A percentile compares a stretch with the other conserved stretches of the same genome.
These are phyloP conservation scores for Plagiodera versicolora DNA, from an alignment of 2,888 invertebrate genomes.

Conservation along the genomic window DNA sequence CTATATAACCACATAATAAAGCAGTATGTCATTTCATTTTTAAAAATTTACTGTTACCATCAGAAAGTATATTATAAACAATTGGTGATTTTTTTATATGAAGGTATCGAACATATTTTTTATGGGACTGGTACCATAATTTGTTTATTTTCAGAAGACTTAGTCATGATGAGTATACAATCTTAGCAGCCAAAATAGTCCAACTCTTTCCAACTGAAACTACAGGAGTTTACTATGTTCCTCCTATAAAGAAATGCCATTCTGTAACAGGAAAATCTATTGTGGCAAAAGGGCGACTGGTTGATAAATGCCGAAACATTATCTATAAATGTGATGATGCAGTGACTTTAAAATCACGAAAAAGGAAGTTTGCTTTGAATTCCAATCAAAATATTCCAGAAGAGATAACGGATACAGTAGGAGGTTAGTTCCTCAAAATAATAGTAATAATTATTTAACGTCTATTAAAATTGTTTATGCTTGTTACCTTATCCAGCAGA, in stretches of 20 bases:
- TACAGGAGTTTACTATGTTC: slow-evolving; percentile 1
- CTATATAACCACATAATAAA: slow-evolving; percentile 7
- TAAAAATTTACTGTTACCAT: neutral
- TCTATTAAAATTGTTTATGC: too few species aligned
- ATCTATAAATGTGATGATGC: slow-evolving; percentile 7
- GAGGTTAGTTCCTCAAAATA: slow-evolving; percentile 4
- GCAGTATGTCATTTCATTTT: neutral
- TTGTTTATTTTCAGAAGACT: slow-evolving; percentile 7
- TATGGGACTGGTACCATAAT: neutral
- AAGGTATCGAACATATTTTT: neutral
- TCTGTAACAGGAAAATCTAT: slow-evolving; percentile 8
- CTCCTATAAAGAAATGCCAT: neutral
- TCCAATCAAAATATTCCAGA: neutral
- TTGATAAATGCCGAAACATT: slow-evolving; percentile 9
- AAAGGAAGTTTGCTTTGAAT: neutral
- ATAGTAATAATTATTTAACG: neutral
- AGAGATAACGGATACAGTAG: neutral
- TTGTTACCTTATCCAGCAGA: too few species aligned
- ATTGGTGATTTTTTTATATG: neutral
- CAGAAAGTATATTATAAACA: neutral
- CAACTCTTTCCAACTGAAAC: slow-evolving; percentile 7
- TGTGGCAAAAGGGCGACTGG: slow-evolving; percentile 6
- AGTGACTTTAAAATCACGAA: slow-evolving; percentile 2
- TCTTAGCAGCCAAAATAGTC: slow-evolving; percentile 2
- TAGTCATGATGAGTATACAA: slow-evolving; percentile 6